phyloP scores from a whole-genome alignment of 2,113 vertebrate genomes.

The Clarias magur region DNA sequence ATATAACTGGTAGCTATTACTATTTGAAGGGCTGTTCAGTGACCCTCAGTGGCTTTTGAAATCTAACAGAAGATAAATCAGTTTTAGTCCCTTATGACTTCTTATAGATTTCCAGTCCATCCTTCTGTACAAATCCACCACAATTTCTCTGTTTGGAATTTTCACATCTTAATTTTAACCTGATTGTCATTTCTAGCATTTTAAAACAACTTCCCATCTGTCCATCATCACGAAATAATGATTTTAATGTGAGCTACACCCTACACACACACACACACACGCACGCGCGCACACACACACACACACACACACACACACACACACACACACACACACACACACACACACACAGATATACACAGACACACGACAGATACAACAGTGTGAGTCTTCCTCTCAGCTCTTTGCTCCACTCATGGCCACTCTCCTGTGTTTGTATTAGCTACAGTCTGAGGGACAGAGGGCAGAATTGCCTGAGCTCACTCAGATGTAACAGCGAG shows the following conservation, averaged over 20 bases:
- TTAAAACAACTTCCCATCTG: not conserved
- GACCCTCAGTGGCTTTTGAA: constrained; percentile 60
- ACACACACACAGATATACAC: not conserved
- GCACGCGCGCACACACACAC: not conserved
- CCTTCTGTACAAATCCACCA: constrained; percentile 33
- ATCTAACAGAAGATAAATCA: constrained; percentile 70
- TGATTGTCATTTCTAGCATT: constrained; percentile 18
- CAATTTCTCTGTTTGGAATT: constrained; percentile 48
- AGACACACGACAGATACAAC: not conserved
- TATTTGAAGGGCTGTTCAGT: constrained; percentile 64
- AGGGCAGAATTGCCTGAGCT: constrained; percentile 65
- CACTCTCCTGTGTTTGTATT: constrained; percentile 59
- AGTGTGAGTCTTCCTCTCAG: not conserved
- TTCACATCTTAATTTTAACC: constrained; percentile 43
- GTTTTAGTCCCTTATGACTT: constrained; percentile 68
- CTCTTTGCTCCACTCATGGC: constrained; percentile 27
- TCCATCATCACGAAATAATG: not conserved
- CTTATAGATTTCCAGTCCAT: constrained; percentile 45
- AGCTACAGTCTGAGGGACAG: constrained; percentile 65
- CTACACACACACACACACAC: too few relatives aligned
- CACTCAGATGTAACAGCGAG: constrained; percentile 66
- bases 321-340: not conserved
- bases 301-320: not conserved
- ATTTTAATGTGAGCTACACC: not conserved
- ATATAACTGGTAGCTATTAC: constrained; percentile 71